Base-by-base conservation (phyloP, 2,888 invertebrate species). In the Drosophila kuntzei region DNA sequence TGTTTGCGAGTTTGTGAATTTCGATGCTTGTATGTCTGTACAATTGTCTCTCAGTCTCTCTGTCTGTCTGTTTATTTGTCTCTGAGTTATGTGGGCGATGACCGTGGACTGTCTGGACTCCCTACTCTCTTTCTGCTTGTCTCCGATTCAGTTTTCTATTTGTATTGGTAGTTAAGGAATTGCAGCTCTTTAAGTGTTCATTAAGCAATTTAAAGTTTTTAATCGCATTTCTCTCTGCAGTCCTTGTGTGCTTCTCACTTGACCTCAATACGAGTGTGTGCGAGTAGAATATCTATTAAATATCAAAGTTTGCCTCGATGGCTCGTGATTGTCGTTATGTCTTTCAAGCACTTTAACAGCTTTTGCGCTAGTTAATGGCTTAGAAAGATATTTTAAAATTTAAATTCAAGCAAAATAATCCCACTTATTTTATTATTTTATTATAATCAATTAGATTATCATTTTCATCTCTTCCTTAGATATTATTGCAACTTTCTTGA, bases 171-270 rank as follows among this genome's bases (percentile, higher is more conserved):
- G 72, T 68, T 69, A 53, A 67, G 71, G 67, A 68, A 73, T 76
- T 76, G 63, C 58, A 76, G 70, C 70, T 68, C 55, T 78, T 81
- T 55, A 84, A 87, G 83, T 87, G 83, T 85, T 89, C 76, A 84
- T 87, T 84, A 78, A 89, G 76, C 82, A 87, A 71, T 84, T 81
- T 76, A 89, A 84, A 89, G 69, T 84, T 80, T 79, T 68, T 76
- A 76, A 80, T 87, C 71, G 82, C 55, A 55, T 55, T 70, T 64
- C 68, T 54, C 51, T 78, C 53, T 67, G 27, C 29, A 22, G 29
- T n/a, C 14, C 39, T 43, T 39, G 37, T 43, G 41, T 49, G 20
- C 25, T 11, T 6, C 29, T 18, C 20, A 66, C 36, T 55, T 54
- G 29, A 54, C 36, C 34, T 32, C 39, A 54, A 54, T 55, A 8